Conservation (phyloP, 1,140 invertebrate genomes). For the Leptopilina clavipes region DNA sequence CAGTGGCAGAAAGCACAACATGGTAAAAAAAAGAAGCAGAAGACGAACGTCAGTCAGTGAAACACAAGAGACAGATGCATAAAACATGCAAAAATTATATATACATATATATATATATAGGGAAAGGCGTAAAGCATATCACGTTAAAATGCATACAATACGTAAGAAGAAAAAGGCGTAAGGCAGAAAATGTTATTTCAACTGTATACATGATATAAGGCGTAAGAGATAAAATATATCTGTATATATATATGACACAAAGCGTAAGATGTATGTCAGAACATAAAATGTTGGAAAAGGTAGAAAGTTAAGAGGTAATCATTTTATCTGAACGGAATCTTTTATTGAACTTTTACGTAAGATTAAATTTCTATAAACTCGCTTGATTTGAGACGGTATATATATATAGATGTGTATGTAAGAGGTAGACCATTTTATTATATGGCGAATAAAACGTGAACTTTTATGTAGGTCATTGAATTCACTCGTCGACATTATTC, state of each 20-base stretch:
- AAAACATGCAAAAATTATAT: not conserved
- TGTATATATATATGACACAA: not conserved
- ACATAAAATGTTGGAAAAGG: conserved; percentile 5
- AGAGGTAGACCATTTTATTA: not conserved
- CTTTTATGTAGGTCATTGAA: not conserved
- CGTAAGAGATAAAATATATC: not conserved
- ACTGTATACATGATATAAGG: conserved; percentile 7
- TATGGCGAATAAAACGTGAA: not conserved
- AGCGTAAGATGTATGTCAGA: conserved; percentile 6
- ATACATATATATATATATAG: not conserved
- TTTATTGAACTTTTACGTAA: conserved; percentile 14
- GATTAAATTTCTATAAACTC: not conserved
- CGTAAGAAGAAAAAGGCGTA: not conserved
- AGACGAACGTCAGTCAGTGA: not conserved
- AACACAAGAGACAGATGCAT: not conserved
- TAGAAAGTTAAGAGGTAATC: conserved; percentile 13
- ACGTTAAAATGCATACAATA: conserved; percentile 7
- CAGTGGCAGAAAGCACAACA: not conserved
- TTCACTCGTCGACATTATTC: not conserved
- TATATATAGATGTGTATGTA: too few species aligned
- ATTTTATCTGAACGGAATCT: conserved; percentile 10
- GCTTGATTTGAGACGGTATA: not conserved
- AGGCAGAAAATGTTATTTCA: not conserved
- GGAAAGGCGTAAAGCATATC: not conserved
- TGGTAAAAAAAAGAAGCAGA: not conserved